Evolutionary conservation across 2,113 vertebrate genomes (phyloP).

Genomic region (Protobothrops flavoviridis): DNA sequence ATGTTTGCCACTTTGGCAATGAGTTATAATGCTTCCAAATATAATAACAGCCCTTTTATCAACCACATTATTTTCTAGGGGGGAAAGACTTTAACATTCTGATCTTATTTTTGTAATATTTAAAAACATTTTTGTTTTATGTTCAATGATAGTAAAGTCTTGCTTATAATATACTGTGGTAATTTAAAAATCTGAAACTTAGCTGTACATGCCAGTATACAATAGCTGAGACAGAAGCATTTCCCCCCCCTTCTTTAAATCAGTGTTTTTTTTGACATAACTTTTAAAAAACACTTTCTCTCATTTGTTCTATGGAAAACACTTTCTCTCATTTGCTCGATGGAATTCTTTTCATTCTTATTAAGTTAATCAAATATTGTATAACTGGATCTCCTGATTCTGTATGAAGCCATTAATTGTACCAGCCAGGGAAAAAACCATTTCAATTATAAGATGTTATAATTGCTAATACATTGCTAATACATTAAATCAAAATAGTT

Average conservation of each 20-base stretch:
- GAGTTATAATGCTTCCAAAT: slow-evolving; percentile 18
- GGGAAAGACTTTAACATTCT: not conserved
- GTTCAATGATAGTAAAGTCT: not conserved
- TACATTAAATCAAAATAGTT: not conserved
- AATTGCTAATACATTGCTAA: not conserved
- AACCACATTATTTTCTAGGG: slow-evolving; percentile 4
- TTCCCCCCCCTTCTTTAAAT: slow-evolving; percentile 37
- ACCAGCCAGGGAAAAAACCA: not conserved
- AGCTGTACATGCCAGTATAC: slow-evolving; percentile 9
- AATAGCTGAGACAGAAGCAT: slow-evolving; percentile 12
- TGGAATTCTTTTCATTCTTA: slow-evolving; percentile 21
- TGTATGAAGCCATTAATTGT: slow-evolving; percentile 3
- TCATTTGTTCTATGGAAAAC: slow-evolving; percentile 18
- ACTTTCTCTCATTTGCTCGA: slow-evolving; percentile 29
- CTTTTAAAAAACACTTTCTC: slow-evolving; percentile 29
- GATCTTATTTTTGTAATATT: not conserved
- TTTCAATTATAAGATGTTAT: not conserved
- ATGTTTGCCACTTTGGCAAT: not conserved
- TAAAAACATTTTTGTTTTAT: not conserved
- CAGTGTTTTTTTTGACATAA: slow-evolving; percentile 33
- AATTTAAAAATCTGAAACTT: slow-evolving; percentile 18
- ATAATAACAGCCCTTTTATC: not conserved
- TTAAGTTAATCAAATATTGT: slow-evolving; percentile 21
- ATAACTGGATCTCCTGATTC: not conserved
- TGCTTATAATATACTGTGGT: not conserved